phyloP scores from a whole-genome alignment of 2,113 vertebrate genomes.

The Uria lomvia region DNA sequence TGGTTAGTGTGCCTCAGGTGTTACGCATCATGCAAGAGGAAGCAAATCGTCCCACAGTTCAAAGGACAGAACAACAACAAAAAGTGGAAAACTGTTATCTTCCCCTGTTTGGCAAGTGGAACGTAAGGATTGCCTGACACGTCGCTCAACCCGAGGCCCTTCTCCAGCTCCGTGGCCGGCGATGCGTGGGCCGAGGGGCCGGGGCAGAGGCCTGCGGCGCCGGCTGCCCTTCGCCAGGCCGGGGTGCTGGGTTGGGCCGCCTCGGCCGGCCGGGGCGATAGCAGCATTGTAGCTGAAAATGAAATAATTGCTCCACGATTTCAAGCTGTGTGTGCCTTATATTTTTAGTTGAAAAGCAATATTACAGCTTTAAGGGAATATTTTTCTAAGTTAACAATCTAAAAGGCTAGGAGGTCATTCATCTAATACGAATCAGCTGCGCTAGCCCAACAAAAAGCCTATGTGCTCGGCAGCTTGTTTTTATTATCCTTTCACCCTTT shows the following conservation, averaged over 20 bases:
- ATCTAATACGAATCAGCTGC: slow-evolving; percentile 81
- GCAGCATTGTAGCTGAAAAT: slow-evolving; percentile 49
- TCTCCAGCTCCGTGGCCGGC: background rate
- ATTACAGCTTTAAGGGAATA: slow-evolving; percentile 82
- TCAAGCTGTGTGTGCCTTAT: slow-evolving; percentile 56
- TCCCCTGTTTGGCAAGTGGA: background rate
- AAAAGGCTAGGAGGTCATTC: slow-evolving; percentile 79
- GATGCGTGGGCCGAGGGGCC: background rate
- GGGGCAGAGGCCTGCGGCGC: background rate
- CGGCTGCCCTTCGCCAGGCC: background rate
- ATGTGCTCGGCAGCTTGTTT: slow-evolving; percentile 79
- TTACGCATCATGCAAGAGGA: background rate
- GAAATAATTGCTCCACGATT: slow-evolving; percentile 54
- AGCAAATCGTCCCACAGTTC: background rate
- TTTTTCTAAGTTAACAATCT: slow-evolving; percentile 84
- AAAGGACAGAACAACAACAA: background rate
- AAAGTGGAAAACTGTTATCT: background rate
- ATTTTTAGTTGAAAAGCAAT: slow-evolving; percentile 77
- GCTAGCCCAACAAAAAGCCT: slow-evolving; percentile 77
- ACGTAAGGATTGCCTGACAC: background rate
- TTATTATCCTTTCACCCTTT: slow-evolving; percentile 83
- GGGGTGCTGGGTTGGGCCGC: background rate
- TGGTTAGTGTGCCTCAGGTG: background rate
- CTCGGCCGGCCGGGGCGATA: background rate
- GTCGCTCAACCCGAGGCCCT: background rate